phyloP scores from a whole-genome alignment of 2,797 vertebrate genomes.

The Mormyrus proboscirostris region DNA sequence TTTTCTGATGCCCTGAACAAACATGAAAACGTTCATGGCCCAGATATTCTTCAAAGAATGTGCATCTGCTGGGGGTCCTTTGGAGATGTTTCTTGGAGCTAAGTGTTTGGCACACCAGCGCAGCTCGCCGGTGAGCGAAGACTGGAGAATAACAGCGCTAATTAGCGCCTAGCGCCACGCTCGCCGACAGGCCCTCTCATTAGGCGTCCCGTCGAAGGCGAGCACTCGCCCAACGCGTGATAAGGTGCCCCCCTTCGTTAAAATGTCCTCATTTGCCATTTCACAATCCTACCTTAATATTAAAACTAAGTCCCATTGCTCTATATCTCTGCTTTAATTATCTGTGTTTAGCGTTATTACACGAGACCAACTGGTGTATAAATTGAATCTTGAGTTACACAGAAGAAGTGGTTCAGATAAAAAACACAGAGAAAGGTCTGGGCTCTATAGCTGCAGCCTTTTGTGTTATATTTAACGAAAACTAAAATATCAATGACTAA shows the following conservation, averaged over 20 bases:
- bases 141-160: constrained; percentile 5
- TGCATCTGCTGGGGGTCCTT: constrained; percentile 65
- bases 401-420: neutral
- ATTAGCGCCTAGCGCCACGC: neutral
- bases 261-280: neutral
- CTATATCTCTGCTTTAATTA: neutral
- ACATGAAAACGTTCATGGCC: constrained; percentile 69
- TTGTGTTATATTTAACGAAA: neutral
- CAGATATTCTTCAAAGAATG: constrained; percentile 72
- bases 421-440: neutral
- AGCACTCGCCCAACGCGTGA: neutral
- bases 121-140: neutral
- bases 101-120: neutral
- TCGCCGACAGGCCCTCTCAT: neutral
- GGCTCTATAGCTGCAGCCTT: neutral
- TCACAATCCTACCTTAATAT: neutral
- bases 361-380: neutral
- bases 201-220: neutral
- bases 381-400: neutral
- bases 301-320: neutral
- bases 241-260: neutral
- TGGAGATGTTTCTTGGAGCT: neutral
- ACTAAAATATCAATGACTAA: neutral
- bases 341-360: constrained; percentile 2
- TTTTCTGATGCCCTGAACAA: constrained; percentile 62